Evolutionary conservation across 2,113 vertebrate species (phyloP), one percentile per base, ranked within the genome.

Genomic region (Rhea americana): DNA sequence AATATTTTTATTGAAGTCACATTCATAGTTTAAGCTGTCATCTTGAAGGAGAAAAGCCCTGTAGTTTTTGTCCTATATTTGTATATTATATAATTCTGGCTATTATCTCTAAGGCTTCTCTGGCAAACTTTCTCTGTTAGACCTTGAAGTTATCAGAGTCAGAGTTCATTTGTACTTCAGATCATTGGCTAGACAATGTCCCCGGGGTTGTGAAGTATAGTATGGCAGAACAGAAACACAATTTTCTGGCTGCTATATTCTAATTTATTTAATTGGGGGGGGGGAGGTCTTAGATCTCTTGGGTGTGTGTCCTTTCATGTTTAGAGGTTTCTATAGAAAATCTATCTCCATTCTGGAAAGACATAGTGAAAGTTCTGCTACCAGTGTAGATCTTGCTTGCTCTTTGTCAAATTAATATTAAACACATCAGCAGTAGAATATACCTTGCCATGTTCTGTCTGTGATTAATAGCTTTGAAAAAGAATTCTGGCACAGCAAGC

Each of bases 121-220:
- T 80, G 79, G 63, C 79, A 83, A 86, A 88, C 45, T 88, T 94
- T 91, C 80, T 89, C 14, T 90, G 93, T 96, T 95, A 93, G 70
- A 80, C 68, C 86, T 95, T 32, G 1, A 97, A 96, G 94, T 96
- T 92, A 92, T 94, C 58, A 82, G 94, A 97, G 96, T 97, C 82
- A 78, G 82, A 93, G 81, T 95, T 95, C 78, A 94, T 96, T 97
- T 96, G 51, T 96, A 70, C 47, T 95, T 43, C 63, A 65, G 30
- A 76, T 74, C 73, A 0, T 66, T 72, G 87, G 88, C 90, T 72
- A 86, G 91, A 76, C 67, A 51, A 93, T 95, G 63, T 91, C 91
- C 87, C 76, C 70, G 2, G 92, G 87, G 89, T 96, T 93, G 91
- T 30, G 51, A 88, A 76, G 66, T 90, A 63, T 70, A 83, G 73